Conservation (phyloP, 2,888 invertebrate species). For the Lochmaea capreae region DNA sequence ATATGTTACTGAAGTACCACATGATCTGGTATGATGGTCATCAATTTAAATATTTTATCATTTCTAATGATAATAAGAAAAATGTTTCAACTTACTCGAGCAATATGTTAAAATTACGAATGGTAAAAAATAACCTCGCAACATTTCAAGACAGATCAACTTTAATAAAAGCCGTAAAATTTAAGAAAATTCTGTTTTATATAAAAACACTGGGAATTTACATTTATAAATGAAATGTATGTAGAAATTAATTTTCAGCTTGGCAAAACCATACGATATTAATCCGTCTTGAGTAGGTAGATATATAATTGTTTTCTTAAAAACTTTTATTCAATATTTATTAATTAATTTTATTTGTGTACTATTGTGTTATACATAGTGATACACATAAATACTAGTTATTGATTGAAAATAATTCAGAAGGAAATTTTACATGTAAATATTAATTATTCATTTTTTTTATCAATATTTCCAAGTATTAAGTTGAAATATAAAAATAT, state of each 20-base stretch:
- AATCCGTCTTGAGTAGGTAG: not conserved
- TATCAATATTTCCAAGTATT: too few species aligned
- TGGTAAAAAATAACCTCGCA: not conserved
- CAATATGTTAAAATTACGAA: not conserved
- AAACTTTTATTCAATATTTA: not conserved
- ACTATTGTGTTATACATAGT: not conserved
- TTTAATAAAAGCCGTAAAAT: not conserved
- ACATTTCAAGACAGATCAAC: not conserved
- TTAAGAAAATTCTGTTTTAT: not conserved
- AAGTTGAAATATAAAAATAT: too few species aligned
- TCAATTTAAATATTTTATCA: too few species aligned
- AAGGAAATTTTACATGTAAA: too few species aligned
- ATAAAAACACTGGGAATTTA: not conserved
- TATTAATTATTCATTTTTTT: too few species aligned
- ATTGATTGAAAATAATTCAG: too few species aligned
- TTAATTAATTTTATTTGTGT: not conserved
- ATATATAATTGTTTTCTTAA: not conserved
- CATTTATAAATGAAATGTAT: not conserved
- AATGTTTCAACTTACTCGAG: not conserved
- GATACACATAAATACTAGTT: not conserved
- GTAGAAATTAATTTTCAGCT: not conserved
- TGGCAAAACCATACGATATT: not conserved
- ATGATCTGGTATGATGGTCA: not conserved
- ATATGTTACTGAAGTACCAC: too few species aligned
- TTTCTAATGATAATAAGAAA: not conserved